Base-by-base conservation (phyloP, 1,140 invertebrate genomes). In the Apis florea region DNA sequence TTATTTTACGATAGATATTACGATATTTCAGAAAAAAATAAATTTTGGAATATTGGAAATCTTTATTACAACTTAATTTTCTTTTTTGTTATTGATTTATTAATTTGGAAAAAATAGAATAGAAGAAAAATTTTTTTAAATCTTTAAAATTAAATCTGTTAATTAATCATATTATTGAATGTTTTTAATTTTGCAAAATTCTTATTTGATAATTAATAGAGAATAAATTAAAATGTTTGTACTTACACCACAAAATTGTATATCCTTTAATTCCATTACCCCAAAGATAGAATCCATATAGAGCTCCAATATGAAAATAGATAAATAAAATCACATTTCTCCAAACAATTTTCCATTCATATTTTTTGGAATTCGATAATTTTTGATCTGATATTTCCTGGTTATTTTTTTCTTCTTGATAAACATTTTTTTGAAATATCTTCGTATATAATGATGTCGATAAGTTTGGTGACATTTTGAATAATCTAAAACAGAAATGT, bases 271-370 rank as follows among this genome's bases (percentile, higher is more conserved):
- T 40, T 85, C 85, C 93, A 4, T 90, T 93, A 56, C 95, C 91
- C 19, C 94, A 89, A 51, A 96, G 90, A 85, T 96, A 96, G 0
- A 96, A 75, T 26, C 95, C 96, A 85, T 96, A 96, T 6, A 96
- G 11, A n/a, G 94, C 92, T 8, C 94, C 94, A 10, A 93, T 80
- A 89, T 97, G 96, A 56, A 96, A 91, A 83, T 96, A 96, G 1
- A 95, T 64, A 77, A 96, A 96, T 13, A 95, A 95, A 21, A 96
- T 91, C 3, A 96, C 95, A 87, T 96, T 96, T 90, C 95, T 94
- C 96, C 96, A 97, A 5, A 96, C 96, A 83, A 97, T 95, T 76
- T 94, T 92, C 95, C 95, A 96, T 90, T 90, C 83, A 73, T 95
- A 95, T 51, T 91, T 91, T n/a, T 84, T 84, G 74, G 85, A 61